A percentile compares a stretch with the other conserved stretches of the same genome.
These are phyloP conservation scores for Poecilia wingei DNA, from an alignment of 2,797 vertebrate species.

Conservation along the genomic window DNA sequence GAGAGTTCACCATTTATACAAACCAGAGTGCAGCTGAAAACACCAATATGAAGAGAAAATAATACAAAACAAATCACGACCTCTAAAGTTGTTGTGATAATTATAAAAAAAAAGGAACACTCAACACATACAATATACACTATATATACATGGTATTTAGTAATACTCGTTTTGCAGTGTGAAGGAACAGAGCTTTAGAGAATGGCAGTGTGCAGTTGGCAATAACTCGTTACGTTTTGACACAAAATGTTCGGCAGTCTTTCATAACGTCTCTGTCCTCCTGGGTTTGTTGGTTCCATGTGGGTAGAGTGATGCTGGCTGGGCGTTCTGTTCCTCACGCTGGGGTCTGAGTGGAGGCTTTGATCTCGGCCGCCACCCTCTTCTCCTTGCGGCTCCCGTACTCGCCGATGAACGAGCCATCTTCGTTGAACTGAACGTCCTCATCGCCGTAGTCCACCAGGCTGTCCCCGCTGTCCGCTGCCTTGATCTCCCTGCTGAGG, in stretches of 20 bases:
- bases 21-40: slow-evolving; percentile 56
- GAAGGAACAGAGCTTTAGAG: slow-evolving; percentile 71
- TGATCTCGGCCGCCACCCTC: slow-evolving; percentile 88
- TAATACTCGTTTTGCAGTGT: slow-evolving; percentile 74
- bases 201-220: slow-evolving; percentile 77
- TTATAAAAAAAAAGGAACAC: slow-evolving; percentile 65
- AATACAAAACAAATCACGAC: slow-evolving; percentile 48
- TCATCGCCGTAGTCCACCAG: slow-evolving; percentile 95
- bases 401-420: slow-evolving; percentile 97
- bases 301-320: slow-evolving; percentile 47
- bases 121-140: slow-evolving; percentile 72
- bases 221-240: slow-evolving; percentile 74
- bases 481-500: slow-evolving; percentile 87
- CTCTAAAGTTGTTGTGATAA: slow-evolving; percentile 63
- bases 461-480: slow-evolving; percentile 93
- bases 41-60: slow-evolving; percentile 41
- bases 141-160: slow-evolving; percentile 80
- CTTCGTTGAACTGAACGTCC: slow-evolving; percentile 94
- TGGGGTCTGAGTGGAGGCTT: slow-evolving; percentile 76
- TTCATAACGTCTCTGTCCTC: slow-evolving; percentile 63
- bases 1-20: slow-evolving; percentile 48
- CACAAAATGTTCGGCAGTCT: slow-evolving; percentile 63
- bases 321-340: slow-evolving; percentile 67
- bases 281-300: slow-evolving; percentile 54
- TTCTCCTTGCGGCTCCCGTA: slow-evolving; percentile 90